Conservation (phyloP, 2,888 invertebrate species). For the Carterocephalus palaemon region DNA sequence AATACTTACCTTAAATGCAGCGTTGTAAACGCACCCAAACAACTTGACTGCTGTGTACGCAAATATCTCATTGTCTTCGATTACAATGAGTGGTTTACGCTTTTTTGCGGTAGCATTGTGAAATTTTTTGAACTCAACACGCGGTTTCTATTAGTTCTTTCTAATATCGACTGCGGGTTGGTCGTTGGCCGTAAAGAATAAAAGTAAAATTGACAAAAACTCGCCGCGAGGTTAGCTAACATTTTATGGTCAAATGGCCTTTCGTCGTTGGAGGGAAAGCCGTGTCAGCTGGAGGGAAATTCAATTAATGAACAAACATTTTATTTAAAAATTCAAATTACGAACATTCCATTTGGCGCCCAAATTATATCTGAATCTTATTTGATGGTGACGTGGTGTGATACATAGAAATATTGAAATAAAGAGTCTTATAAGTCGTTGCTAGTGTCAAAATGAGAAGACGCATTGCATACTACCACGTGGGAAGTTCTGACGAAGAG, state of each 20-base stretch:
- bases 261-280: slow-evolving; percentile 11
- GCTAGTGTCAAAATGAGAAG: slow-evolving; percentile 51
- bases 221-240: slow-evolving; percentile 3
- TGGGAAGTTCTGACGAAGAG: slow-evolving; percentile 45
- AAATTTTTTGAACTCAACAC: slow-evolving; percentile 23
- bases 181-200: slow-evolving; percentile 29
- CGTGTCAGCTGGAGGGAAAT: background rate
- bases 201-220: slow-evolving; percentile 14
- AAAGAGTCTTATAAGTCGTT: no score
- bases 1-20: no score
- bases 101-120: slow-evolving; percentile 31
- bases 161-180: slow-evolving; percentile 29
- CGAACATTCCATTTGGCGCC: no score
- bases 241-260: slow-evolving; percentile 8
- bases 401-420: no score
- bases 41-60: slow-evolving; percentile 12
- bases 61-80: slow-evolving; percentile 33
- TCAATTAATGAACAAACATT: no score
- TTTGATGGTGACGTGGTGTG: no score
- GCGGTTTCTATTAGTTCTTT: slow-evolving; percentile 32
- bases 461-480: slow-evolving; percentile 44
- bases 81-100: slow-evolving; percentile 29
- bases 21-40: slow-evolving; percentile 12
- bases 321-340: no score
- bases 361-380: background rate